Conservation (phyloP, 2,113 vertebrate species). For the Edolisoma coerulescens region DNA sequence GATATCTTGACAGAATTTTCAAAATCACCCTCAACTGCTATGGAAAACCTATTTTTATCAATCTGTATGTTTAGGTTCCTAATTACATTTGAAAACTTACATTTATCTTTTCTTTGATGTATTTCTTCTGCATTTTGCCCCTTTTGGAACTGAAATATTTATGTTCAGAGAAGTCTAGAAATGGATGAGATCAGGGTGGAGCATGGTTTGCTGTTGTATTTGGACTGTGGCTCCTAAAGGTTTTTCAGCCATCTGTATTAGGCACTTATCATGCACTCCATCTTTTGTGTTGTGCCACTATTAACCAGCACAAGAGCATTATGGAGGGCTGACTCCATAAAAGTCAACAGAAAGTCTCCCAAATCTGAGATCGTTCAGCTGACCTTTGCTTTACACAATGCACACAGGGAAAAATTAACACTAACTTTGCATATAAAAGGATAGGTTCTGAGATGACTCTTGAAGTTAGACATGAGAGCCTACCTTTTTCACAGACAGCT, state of each 20-base stretch:
- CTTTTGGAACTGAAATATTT: background rate
- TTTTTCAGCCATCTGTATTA: background rate
- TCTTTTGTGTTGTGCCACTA: background rate
- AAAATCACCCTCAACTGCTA: background rate
- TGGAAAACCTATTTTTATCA: background rate
- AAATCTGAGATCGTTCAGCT: background rate
- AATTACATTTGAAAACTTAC: background rate
- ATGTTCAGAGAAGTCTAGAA: background rate
- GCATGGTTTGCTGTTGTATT: background rate
- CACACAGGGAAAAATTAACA: background rate
- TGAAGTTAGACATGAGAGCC: background rate
- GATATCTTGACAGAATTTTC: background rate
- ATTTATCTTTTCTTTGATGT: background rate
- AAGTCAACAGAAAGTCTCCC: background rate
- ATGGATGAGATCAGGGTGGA: background rate
- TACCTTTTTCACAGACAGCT: background rate
- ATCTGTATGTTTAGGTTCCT: background rate
- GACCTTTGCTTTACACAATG: fast-evolving
- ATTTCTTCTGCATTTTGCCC: background rate
- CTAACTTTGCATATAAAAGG: background rate
- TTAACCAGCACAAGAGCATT: background rate
- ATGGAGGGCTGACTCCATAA: background rate
- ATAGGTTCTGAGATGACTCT: background rate
- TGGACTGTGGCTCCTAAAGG: background rate
- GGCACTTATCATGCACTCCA: fast-evolving